Conservation (phyloP, 2,113 vertebrate species). For the Ifrita kowaldi region DNA sequence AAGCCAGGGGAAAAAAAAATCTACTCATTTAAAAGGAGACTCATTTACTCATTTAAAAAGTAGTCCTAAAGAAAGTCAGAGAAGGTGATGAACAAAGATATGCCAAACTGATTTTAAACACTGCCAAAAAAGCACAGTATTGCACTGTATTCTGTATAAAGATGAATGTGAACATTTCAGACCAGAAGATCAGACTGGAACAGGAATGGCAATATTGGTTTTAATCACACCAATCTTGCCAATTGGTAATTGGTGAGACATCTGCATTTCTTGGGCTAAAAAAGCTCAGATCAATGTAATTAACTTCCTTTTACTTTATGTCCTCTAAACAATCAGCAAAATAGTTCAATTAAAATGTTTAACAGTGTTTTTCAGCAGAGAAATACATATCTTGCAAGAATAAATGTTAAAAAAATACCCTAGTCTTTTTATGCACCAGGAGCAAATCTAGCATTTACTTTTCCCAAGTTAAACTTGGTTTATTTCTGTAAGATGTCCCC, state of each 20-base stretch:
- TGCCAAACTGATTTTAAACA: not conserved
- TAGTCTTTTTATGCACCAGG: not conserved
- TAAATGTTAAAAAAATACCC: not conserved
- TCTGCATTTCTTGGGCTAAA: not conserved
- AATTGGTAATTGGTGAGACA: not conserved
- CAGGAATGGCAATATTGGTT: not conserved
- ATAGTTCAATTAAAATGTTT: not conserved
- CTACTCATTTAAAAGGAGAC: not conserved
- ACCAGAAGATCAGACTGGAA: not conserved
- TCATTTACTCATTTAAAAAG: not conserved
- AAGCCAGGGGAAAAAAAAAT: not conserved
- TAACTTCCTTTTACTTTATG: not conserved
- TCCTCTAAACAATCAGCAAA: not conserved
- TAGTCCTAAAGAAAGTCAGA: not conserved
- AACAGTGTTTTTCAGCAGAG: not conserved
- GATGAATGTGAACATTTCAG: not conserved
- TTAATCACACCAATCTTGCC: not conserved
- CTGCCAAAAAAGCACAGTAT: not conserved
- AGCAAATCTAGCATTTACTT: not conserved
- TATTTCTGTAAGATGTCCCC: slow-evolving; percentile 28
- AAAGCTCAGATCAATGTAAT: not conserved
- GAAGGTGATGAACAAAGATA: not conserved
- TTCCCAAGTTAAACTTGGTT: slow-evolving; percentile 5
- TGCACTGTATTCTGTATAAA: not conserved
- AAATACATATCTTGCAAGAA: not conserved